These are phyloP conservation scores for Ferdinandea cuprea DNA, from an alignment of 2,888 invertebrate species.

Conservation along the genomic window DNA sequence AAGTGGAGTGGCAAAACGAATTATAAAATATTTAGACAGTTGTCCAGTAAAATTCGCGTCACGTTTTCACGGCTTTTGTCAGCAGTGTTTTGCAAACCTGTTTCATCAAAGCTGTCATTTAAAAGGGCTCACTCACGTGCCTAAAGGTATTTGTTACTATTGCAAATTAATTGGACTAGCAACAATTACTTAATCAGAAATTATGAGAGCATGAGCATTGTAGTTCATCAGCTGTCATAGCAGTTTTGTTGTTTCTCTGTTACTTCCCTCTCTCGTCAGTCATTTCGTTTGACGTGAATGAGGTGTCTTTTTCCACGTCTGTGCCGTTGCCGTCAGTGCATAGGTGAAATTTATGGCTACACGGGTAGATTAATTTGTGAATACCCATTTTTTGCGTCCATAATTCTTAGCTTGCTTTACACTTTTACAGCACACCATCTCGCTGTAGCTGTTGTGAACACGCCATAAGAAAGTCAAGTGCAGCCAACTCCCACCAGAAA, in stretches of 20 bases:
- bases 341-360: conserved; percentile 73
- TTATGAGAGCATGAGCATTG: conserved; percentile 63
- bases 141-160: not conserved
- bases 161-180: conserved; percentile 48
- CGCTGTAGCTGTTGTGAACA: conserved; percentile 29
- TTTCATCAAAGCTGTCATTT: conserved; percentile 54
- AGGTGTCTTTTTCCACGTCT: conserved; percentile 60
- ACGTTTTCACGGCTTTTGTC: conserved; percentile 76
- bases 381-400: conserved; percentile 28
- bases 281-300: conserved; percentile 66
- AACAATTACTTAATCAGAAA: conserved; percentile 71
- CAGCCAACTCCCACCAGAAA: conserved; percentile 28
- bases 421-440: conserved; percentile 39
- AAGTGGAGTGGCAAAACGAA: conserved; percentile 48
- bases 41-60: conserved; percentile 74
- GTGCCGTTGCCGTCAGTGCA: conserved; percentile 58
- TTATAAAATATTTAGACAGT: conserved; percentile 74
- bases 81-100: conserved; percentile 63
- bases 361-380: conserved; percentile 79
- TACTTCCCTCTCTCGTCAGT: not conserved
- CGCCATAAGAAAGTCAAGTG: conserved; percentile 60
- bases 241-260: not conserved
- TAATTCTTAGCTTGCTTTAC: conserved; percentile 68
- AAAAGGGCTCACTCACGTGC: conserved; percentile 72
- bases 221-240: conserved; percentile 28